A percentile compares a stretch with the other conserved stretches of the same genome.
Evolutionary conservation across 2,797 vertebrate species (phyloP).

Genomic region (Setipinna tenuifilis): DNA sequence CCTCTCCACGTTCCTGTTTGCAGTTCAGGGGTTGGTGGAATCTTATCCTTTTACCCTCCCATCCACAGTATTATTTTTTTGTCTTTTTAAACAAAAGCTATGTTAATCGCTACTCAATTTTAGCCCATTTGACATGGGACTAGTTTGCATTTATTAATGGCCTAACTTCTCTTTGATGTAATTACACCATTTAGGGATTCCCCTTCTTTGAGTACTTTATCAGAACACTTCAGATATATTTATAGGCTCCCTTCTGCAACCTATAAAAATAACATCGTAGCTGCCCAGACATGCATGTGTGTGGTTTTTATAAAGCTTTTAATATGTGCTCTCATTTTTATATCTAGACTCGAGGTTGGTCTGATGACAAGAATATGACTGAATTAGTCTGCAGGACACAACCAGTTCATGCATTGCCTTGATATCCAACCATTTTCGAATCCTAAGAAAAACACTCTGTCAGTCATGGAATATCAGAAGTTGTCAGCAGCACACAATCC

Average conservation of each 20-base stretch:
- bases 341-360: neutral
- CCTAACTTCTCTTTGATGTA: slow-evolving; percentile 76
- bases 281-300: neutral
- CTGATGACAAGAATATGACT: neutral
- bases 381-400: neutral
- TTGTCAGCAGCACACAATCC: neutral
- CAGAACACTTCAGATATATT: slow-evolving; percentile 58
- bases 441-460: neutral
- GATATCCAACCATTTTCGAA: neutral
- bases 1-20: slow-evolving; percentile 48
- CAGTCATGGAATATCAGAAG: neutral
- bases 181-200: slow-evolving; percentile 78
- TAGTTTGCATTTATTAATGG: slow-evolving; percentile 74
- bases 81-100: slow-evolving; percentile 74
- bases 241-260: slow-evolving; percentile 35
- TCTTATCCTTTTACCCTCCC: slow-evolving; percentile 79
- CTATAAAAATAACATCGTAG: neutral
- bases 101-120: slow-evolving; percentile 76
- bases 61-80: slow-evolving; percentile 65
- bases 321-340: neutral
- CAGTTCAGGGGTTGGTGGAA: slow-evolving; percentile 68
- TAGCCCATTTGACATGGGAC: slow-evolving; percentile 58
- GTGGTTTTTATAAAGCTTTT: neutral
- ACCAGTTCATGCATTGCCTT: neutral
- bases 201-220: slow-evolving; percentile 75